These are phyloP conservation scores for Python bivittatus DNA, from an alignment of 2,113 vertebrate genomes.

Conservation along the genomic window DNA sequence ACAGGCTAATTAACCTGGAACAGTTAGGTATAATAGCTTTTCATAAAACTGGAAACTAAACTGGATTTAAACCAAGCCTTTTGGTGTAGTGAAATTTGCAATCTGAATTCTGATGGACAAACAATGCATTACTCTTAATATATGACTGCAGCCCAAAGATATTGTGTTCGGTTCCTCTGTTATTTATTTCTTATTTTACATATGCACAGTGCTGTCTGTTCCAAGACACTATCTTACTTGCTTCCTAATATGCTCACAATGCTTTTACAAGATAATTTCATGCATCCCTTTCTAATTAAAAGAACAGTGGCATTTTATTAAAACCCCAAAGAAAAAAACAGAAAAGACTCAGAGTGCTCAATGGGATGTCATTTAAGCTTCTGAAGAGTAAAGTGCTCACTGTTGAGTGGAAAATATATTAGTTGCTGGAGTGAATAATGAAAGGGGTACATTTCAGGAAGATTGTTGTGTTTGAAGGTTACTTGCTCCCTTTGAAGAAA, in stretches of 20 bases:
- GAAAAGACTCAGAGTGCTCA: conserved; percentile 41
- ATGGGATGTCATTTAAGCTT: conserved; percentile 41
- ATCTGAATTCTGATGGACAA: not conserved
- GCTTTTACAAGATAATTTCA: conserved; percentile 52
- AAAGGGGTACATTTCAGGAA: conserved; percentile 32
- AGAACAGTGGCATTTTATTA: conserved; percentile 50
- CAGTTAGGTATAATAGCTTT: not conserved
- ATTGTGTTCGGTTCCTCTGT: accelerated
- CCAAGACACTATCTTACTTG: conserved; percentile 13
- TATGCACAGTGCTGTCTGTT: not conserved
- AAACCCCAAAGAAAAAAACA: not conserved
- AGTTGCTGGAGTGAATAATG: conserved; percentile 32
- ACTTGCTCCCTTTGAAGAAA: conserved; percentile 15
- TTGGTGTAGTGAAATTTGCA: not conserved
- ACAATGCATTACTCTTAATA: not conserved
- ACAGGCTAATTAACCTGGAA: not conserved
- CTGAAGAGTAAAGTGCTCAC: conserved; percentile 42
- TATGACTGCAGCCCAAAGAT: not conserved
- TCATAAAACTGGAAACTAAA: not conserved
- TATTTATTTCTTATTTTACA: conserved; percentile 10
- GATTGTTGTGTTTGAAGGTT: conserved; percentile 11
- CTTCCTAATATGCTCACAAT: not conserved
- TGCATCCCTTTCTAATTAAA: conserved; percentile 58
- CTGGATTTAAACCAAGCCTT: not conserved
- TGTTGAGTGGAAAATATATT: conserved; percentile 52